phyloP scores from a whole-genome alignment of 2,113 vertebrate genomes.

The Pterocles gutturalis region DNA sequence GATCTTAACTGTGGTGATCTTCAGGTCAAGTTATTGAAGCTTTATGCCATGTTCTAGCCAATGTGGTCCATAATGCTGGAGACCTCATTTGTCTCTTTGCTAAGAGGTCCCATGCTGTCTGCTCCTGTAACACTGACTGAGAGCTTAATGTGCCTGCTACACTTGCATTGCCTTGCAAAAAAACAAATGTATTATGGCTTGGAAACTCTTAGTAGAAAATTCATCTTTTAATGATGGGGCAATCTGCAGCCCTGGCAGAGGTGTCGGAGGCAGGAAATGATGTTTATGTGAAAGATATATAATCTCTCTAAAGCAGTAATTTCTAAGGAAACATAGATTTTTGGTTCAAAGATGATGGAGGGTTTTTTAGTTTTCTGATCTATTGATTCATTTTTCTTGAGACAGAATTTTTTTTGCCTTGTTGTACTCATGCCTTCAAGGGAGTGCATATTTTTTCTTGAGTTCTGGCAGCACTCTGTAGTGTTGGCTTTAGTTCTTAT shows the following conservation, averaged over 20 bases:
- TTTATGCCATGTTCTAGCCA: background rate
- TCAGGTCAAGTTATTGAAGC: background rate
- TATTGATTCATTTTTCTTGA: background rate
- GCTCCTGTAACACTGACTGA: fast-evolving
- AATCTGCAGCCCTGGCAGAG: background rate
- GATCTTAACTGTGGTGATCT: too few relatives aligned
- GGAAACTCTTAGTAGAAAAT: background rate
- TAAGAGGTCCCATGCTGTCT: background rate
- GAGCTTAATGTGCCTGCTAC: fast-evolving
- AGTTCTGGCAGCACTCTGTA: background rate
- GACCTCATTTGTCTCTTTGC: background rate
- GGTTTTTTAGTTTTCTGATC: background rate
- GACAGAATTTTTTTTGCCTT: background rate
- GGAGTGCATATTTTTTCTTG: background rate
- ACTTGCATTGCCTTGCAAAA: background rate
- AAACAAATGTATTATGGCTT: background rate
- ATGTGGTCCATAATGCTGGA: background rate
- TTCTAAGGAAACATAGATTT: background rate
- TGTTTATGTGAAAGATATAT: background rate
- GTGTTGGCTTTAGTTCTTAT: background rate
- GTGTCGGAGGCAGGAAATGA: background rate
- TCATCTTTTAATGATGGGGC: background rate
- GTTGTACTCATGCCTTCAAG: background rate
- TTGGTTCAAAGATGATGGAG: background rate
- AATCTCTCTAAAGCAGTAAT: background rate